Evolutionary conservation across 2,888 invertebrate species (phyloP).

Genomic region (Microctonus aethiopoides): DNA sequence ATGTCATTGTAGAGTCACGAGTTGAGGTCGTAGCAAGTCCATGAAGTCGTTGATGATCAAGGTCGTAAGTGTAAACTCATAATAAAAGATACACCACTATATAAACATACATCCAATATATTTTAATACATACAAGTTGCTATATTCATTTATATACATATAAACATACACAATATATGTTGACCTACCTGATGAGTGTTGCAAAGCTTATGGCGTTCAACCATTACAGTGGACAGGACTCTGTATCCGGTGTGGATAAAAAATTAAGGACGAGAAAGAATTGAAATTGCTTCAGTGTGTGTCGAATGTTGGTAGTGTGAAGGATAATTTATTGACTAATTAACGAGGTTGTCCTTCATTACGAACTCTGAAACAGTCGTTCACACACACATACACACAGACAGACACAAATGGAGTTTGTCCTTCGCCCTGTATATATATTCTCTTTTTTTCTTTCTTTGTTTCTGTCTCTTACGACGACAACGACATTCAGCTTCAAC

Average conservation of each 20-base stretch:
- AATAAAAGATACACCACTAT: conserved; percentile 19
- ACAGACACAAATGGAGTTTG: no score
- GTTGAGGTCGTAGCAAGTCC: conserved; percentile 22
- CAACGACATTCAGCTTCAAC: conserved; percentile 54
- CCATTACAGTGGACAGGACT: conserved; percentile 27
- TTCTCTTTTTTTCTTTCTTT: conserved; percentile 23
- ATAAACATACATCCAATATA: not conserved
- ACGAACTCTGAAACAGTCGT: conserved; percentile 54
- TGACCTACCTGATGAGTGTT: not conserved
- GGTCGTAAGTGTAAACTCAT: conserved; percentile 25
- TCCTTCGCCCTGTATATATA: conserved; percentile 19
- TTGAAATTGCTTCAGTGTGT: conserved; percentile 43
- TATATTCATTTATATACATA: conserved; percentile 10
- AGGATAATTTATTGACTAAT: conserved; percentile 67
- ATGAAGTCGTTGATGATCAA: conserved; percentile 14
- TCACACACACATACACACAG: no score
- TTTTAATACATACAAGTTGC: no score
- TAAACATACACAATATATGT: conserved; percentile 27
- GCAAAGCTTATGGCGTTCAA: conserved; percentile 21
- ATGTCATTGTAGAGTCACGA: conserved; percentile 26
- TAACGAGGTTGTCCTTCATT: conserved; percentile 67
- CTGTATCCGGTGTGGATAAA: conserved; percentile 18
- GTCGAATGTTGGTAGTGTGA: conserved; percentile 57
- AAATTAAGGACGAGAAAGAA: conserved; percentile 37
- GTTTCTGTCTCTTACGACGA: conserved; percentile 39